These are phyloP conservation scores for Dasypogon diadema DNA, from an alignment of 2,888 invertebrate genomes.

Conservation along the genomic window DNA sequence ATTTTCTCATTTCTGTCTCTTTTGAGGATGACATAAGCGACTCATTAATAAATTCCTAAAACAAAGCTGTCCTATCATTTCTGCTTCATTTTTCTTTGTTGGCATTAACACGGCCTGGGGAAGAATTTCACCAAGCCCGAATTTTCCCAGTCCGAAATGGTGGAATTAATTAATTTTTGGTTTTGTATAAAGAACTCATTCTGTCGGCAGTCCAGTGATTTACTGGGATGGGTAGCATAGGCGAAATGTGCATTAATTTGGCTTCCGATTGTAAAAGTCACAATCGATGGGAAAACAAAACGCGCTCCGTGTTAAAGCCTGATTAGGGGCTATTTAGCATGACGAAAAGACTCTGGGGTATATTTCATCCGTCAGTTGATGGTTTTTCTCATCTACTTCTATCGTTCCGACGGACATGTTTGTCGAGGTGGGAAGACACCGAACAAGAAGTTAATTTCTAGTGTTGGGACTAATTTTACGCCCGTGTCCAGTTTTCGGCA, in stretches of 20 bases:
- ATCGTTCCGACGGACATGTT: slow-evolving; percentile 11
- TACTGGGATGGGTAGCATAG: slow-evolving; percentile 30
- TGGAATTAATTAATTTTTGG: slow-evolving; percentile 43
- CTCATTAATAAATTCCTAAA: slow-evolving; percentile 1
- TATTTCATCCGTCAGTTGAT: slow-evolving; percentile 20
- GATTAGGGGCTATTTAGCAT: slow-evolving; percentile 44
- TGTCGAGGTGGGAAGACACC: slow-evolving; percentile 1
- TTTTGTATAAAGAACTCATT: neutral
- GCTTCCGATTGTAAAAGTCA: slow-evolving; percentile 38
- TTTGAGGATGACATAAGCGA: slow-evolving; percentile 20
- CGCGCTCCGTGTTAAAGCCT: slow-evolving; percentile 40
- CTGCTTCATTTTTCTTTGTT: neutral
- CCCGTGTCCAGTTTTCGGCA: neutral
- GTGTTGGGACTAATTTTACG: slow-evolving; percentile 32
- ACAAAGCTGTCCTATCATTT: neutral
- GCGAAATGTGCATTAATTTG: slow-evolving; percentile 39
- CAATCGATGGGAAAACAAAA: slow-evolving; percentile 47
- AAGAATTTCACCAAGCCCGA: slow-evolving; percentile 7
- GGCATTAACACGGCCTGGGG: neutral
- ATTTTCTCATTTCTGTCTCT: slow-evolving; percentile 19
- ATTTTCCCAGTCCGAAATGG: neutral
- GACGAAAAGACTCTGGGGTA: slow-evolving; percentile 10
- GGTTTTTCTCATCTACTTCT: slow-evolving; percentile 4
- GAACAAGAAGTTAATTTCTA: neutral
- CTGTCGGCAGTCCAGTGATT: slow-evolving; percentile 6